Percentiles rank a stretch among this genome's conserved stretches.
These are phyloP conservation scores for Agrotis clavis DNA, from an alignment of 2,888 invertebrate species.

Conservation along the genomic window DNA sequence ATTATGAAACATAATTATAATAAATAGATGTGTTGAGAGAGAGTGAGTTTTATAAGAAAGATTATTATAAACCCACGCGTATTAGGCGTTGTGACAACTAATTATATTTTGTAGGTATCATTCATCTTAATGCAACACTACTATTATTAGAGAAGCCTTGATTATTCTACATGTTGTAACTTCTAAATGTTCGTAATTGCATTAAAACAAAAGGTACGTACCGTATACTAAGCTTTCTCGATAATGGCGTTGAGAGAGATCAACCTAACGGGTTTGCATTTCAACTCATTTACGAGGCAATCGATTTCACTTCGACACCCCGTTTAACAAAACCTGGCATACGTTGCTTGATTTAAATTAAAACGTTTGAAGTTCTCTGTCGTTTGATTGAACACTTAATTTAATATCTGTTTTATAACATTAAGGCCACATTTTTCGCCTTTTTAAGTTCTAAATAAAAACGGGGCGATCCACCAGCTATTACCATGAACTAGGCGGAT, in stretches of 20 bases:
- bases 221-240: constrained; percentile 15
- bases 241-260: not conserved
- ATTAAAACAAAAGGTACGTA: constrained; percentile 29
- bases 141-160: not conserved
- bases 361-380: not conserved
- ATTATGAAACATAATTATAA: not conserved
- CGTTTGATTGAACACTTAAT: not conserved
- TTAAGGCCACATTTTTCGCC: no score
- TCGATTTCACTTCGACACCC: not conserved
- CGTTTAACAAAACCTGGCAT: not conserved
- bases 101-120: constrained; percentile 14
- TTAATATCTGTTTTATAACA: not conserved
- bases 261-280: not conserved
- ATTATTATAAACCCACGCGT: not conserved
- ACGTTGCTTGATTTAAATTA: no score
- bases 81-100: constrained; percentile 17
- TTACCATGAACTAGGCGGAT: no score
- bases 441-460: no score
- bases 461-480: no score
- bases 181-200: constrained; percentile 19
- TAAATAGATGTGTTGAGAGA: constrained; percentile 16
- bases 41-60: not conserved
- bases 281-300: not conserved
- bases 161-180: constrained; percentile 12
- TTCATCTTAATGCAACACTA: constrained; percentile 15